Base-by-base conservation (phyloP, 2,113 vertebrate genomes). In the Callionymus lyra region DNA sequence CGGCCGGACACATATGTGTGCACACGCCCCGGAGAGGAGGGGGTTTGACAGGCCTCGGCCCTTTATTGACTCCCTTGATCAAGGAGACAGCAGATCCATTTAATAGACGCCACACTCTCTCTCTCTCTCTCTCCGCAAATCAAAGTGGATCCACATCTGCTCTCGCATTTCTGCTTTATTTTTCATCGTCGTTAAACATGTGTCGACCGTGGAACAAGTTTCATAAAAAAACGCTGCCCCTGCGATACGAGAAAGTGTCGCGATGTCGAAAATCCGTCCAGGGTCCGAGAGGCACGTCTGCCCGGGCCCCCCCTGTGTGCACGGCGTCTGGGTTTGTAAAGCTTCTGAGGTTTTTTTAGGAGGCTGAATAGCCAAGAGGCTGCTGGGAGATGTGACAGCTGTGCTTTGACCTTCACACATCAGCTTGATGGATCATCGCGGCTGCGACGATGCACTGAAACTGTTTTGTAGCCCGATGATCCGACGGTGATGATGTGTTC, bases 371-470 rank as follows among this genome's bases (percentile, higher is more conserved):
- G 68, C 64, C 68, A 63, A 69, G 45, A 65, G 66, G 51, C 50
- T 63, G 52, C 65, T 59, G 65, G 65, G 65, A 78, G 76, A 68
- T 64, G 74, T 74, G 81, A 84, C 82, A 84, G 81, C 78, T 82
- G 84, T 68, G 70, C 70, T 60, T 71, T 82, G 82, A 85, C 85
- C 85, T 87, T 85, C 82, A 82, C 64, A 56, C 76, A 49, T 77
- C 76, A 59, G 69, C 57, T 62, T 65, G 63, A 73, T 74, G 69
- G 82, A 81, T 78, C 63, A 76, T 83, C 72, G 70, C 68, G 72
- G 73, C 73, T 71, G 68, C 59, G 74, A 72, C 44, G 62, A 74
- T 75, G 64, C 72, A 69, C 62, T 53, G 55, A 49, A 64, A 56
- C 72, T 59, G 68, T 63, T 63, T 68, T 63, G 59, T 35, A 36